Conservation (phyloP, 2,888 invertebrate genomes). For the Parnassius glacialis region DNA sequence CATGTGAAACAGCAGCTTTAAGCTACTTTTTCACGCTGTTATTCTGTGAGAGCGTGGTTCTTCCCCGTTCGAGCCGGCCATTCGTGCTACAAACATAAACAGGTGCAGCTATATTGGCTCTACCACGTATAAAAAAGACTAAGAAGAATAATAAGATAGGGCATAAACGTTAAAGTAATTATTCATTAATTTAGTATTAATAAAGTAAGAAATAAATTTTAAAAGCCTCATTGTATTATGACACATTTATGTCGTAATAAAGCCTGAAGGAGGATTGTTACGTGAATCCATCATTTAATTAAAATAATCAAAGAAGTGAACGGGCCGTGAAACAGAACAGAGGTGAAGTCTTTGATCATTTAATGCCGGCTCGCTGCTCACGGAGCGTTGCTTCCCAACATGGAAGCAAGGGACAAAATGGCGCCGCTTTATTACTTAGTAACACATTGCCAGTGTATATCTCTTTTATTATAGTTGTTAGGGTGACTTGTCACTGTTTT, state of each 20-base stretch:
- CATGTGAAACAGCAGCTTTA: no score
- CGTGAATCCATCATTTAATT: conserved; percentile 61
- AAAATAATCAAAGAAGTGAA: conserved; percentile 59
- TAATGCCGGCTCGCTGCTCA: conserved; percentile 62
- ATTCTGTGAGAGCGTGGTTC: no score
- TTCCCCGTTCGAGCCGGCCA: no score
- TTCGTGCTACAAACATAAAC: no score
- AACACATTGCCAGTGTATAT: conserved; percentile 71
- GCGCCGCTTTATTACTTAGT: conserved; percentile 80
- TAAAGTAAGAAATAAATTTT: no score
- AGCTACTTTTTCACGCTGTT: no score
- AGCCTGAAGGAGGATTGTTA: conserved; percentile 50
- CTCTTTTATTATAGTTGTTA: conserved; percentile 76
- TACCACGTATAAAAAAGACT: no score
- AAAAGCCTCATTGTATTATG: no score
- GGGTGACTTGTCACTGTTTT: conserved; percentile 42
- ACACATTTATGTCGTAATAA: conserved; percentile 12
- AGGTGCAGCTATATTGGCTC: no score
- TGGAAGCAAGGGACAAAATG: conserved; percentile 75
- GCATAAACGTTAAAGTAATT: no score
- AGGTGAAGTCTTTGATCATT: conserved; percentile 72
- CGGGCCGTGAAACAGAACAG: conserved; percentile 70
- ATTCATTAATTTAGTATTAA: no score
- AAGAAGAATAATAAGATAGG: no score
- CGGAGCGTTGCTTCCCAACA: conserved; percentile 65